phyloP scores from a whole-genome alignment of 37 sponge, comb jelly and placozoan species.

The Crambe crambe region DNA sequence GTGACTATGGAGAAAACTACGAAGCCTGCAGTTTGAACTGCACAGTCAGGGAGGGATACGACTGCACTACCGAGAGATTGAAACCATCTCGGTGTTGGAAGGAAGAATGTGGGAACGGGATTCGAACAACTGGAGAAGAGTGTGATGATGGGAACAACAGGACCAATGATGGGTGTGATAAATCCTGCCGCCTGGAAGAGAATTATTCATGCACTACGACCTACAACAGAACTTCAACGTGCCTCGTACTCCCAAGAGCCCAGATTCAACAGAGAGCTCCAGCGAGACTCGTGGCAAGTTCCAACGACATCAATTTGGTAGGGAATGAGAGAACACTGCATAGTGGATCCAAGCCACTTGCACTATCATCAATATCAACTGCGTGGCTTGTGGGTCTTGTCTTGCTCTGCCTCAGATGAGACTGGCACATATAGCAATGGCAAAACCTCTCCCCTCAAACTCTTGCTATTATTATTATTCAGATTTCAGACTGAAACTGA shows the following conservation, averaged over 20 bases:
- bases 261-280: not conserved
- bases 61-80: slow-evolving; percentile 42
- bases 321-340: not conserved
- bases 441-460: too few species aligned
- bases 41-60: slow-evolving; percentile 8
- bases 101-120: slow-evolving; percentile 59
- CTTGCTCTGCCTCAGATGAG: not conserved
- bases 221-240: slow-evolving; percentile 44
- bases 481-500: too few species aligned
- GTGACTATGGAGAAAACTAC: slow-evolving; percentile 37
- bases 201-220: not conserved
- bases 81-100: slow-evolving; percentile 19
- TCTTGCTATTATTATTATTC: too few species aligned
- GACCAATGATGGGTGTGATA: slow-evolving; percentile 46
- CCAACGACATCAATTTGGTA: not conserved
- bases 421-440: not conserved
- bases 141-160: slow-evolving; percentile 63
- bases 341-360: not conserved
- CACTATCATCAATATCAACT: not conserved
- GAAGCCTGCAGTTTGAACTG: slow-evolving; percentile 2
- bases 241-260: not conserved
- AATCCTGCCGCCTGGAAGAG: slow-evolving; percentile 23
- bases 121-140: slow-evolving; percentile 38
- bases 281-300: not conserved
- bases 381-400: not conserved